Conservation (phyloP, 1,140 invertebrate species). For the Bombus confusus region DNA sequence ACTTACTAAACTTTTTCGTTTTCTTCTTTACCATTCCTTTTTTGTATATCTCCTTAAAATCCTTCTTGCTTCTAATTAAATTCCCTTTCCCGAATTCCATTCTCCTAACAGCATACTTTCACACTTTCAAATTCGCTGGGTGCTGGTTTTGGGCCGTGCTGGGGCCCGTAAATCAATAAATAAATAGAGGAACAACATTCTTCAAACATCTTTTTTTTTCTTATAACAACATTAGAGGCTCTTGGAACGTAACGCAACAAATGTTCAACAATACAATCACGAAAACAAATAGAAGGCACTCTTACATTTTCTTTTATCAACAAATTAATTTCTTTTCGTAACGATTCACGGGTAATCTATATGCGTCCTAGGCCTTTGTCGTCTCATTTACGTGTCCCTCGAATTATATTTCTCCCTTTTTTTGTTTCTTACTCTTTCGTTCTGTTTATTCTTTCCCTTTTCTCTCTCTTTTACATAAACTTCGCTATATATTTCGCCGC, state of each 20-base stretch:
- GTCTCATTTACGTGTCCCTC: constrained; percentile 54
- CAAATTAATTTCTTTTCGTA: constrained; percentile 78
- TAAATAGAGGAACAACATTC: constrained; percentile 81
- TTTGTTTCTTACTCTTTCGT: neutral
- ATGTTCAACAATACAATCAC: constrained; percentile 81
- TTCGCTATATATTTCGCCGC: constrained; percentile 39
- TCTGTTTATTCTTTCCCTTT: neutral
- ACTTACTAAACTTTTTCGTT: constrained; percentile 38
- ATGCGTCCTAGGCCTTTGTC: constrained; percentile 71
- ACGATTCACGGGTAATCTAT: constrained; percentile 70
- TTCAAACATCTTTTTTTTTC: constrained; percentile 75
- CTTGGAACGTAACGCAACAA: constrained; percentile 81
- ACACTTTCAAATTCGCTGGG: constrained; percentile 72
- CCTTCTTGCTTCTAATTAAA: neutral
- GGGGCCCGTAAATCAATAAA: constrained; percentile 75
- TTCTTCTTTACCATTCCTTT: constrained; percentile 9
- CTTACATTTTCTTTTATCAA: constrained; percentile 75
- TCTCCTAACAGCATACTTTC: constrained; percentile 68
- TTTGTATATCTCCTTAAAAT: constrained; percentile 26
- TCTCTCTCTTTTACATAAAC: neutral
- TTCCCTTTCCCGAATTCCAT: constrained; percentile 51
- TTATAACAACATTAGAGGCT: constrained; percentile 82
- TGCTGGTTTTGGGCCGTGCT: constrained; percentile 54
- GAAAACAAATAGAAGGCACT: constrained; percentile 83
- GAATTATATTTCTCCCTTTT: neutral